Evolutionary conservation across 2,888 invertebrate genomes (phyloP).

Genomic region (Drosophila setosimentum): DNA sequence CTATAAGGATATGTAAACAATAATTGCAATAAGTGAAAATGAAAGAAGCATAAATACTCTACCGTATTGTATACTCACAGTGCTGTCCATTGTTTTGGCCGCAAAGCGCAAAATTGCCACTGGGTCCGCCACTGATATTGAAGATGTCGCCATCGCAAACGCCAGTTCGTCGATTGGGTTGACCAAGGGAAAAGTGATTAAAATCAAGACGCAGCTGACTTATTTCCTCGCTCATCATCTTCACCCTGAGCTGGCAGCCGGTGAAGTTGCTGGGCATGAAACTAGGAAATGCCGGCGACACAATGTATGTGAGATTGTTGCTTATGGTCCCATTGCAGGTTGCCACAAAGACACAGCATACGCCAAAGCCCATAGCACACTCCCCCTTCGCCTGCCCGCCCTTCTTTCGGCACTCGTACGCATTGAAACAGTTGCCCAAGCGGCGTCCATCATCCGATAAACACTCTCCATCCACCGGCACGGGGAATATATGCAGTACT

Average conservation of each 20-base stretch:
- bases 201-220: conserved; percentile 94
- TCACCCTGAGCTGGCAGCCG: conserved; percentile 90
- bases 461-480: conserved; percentile 93
- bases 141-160: conserved; percentile 92
- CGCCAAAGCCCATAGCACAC: conserved; percentile 93
- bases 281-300: conserved; percentile 93
- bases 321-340: conserved; percentile 90
- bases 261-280: conserved; percentile 88
- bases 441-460: conserved; percentile 89
- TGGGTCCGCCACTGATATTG: conserved; percentile 87
- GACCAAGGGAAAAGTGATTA: conserved; percentile 92
- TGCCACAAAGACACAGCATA: conserved; percentile 93
- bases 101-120: conserved; percentile 88
- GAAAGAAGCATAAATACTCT: not conserved
- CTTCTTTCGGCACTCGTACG: conserved; percentile 92
- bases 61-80: conserved; percentile 87
- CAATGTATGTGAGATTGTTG: conserved; percentile 93
- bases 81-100: conserved; percentile 95
- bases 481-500: conserved; percentile 94
- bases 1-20: no score
- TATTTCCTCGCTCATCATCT: conserved; percentile 91
- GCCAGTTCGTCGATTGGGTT: conserved; percentile 92
- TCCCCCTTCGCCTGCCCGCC: conserved; percentile 90
- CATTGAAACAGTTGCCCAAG: conserved; percentile 92
- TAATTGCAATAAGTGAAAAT: not conserved